These are phyloP conservation scores for Athrips mouffetella DNA, from an alignment of 2,888 invertebrate species.

Conservation along the genomic window DNA sequence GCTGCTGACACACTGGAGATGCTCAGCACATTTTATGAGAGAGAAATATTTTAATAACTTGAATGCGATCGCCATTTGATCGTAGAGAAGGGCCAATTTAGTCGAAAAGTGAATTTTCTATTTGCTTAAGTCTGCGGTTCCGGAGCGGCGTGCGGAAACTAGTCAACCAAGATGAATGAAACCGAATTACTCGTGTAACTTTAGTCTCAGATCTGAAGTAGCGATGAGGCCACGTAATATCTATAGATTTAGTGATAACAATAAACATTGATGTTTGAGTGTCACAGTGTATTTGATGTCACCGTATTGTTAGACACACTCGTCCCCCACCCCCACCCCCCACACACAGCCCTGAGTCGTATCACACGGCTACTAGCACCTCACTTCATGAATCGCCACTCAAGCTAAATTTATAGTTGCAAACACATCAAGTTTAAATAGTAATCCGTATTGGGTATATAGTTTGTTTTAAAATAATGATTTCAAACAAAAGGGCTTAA, in stretches of 20 bases:
- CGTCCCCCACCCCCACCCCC: no score
- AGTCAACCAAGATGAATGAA: slow-evolving; percentile 40
- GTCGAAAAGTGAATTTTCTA: slow-evolving; percentile 29
- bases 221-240: slow-evolving; percentile 34
- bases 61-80: slow-evolving; percentile 28
- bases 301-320: slow-evolving; percentile 30
- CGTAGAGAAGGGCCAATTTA: slow-evolving; percentile 38
- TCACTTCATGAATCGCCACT: slow-evolving; percentile 4
- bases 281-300: slow-evolving; percentile 40
- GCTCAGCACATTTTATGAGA: slow-evolving; percentile 38
- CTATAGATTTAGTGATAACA: slow-evolving; percentile 41
- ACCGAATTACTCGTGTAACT: slow-evolving; percentile 56
- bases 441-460: not conserved
- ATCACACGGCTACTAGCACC: slow-evolving; percentile 16
- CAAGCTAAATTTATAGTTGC: not conserved
- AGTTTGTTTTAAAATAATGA: not conserved
- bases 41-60: slow-evolving; percentile 44
- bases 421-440: slow-evolving; percentile 2
- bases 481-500: slow-evolving; percentile 6
- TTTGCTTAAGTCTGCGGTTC: slow-evolving; percentile 44
- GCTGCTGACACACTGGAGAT: slow-evolving; percentile 44
- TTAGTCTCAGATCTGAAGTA: slow-evolving; percentile 37
- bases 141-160: slow-evolving; percentile 38
- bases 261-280: slow-evolving; percentile 43
- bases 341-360: slow-evolving; percentile 30